These are phyloP conservation scores for Sternotherus odoratus DNA, from an alignment of 2,797 vertebrate species.

Conservation along the genomic window DNA sequence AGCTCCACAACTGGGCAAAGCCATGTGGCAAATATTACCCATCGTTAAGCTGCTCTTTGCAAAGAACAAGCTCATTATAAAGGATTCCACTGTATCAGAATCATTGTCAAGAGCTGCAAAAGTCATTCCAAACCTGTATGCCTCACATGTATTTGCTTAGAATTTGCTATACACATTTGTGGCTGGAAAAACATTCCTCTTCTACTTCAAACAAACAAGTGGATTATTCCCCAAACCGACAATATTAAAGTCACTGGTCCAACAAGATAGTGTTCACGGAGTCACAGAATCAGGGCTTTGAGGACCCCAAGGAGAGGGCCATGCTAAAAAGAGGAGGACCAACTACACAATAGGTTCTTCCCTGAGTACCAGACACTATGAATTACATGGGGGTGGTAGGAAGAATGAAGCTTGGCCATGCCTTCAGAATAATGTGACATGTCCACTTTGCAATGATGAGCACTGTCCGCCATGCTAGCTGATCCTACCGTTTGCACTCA, in stretches of 20 bases:
- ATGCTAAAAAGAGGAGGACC: background rate
- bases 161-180: background rate
- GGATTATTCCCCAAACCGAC: background rate
- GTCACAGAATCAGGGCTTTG: background rate
- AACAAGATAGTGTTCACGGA: background rate
- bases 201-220: background rate
- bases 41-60: background rate
- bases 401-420: background rate
- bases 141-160: background rate
- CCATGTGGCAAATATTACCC: background rate
- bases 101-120: background rate
- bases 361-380: background rate
- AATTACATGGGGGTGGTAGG: fast-evolving
- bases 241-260: background rate
- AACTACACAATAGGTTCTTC: background rate
- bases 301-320: no score
- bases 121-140: background rate
- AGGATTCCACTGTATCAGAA: background rate
- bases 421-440: background rate
- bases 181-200: background rate
- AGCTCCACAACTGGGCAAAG: background rate
- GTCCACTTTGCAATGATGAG: fast-evolving
- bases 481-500: background rate
- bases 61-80: background rate
- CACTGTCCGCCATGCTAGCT: background rate